These are phyloP conservation scores for Mormoops blainvillei DNA, from an alignment of 2,113 vertebrate species.

Conservation along the genomic window DNA sequence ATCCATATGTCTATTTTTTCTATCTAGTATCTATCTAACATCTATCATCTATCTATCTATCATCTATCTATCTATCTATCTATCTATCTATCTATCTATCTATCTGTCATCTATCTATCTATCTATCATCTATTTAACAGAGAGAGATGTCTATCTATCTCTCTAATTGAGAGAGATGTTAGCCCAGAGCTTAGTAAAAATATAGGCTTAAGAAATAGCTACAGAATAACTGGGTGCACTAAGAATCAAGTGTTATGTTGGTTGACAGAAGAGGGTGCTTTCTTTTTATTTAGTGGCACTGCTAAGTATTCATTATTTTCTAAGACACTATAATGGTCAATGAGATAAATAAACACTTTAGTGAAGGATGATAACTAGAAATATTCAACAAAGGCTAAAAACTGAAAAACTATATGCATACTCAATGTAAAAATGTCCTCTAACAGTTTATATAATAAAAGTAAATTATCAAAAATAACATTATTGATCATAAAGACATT, in stretches of 20 bases:
- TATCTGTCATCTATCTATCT: too few species aligned
- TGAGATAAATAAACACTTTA: background rate
- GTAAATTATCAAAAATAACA: background rate
- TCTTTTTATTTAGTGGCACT: background rate
- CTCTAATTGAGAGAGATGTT: background rate
- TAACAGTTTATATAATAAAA: background rate
- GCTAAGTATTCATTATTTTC: background rate
- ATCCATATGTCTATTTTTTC: background rate
- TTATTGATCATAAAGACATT: background rate
- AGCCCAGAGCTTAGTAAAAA: background rate
- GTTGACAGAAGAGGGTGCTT: background rate
- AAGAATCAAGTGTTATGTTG: background rate
- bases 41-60: background rate
- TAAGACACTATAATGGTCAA: background rate
- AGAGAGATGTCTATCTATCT: background rate
- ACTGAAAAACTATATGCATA: background rate
- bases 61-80: background rate
- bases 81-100: too few species aligned
- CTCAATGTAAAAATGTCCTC: background rate
- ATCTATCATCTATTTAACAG: too few species aligned
- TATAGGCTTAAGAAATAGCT: background rate
- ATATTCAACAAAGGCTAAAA: background rate
- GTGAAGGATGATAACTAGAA: background rate
- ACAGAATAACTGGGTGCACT: background rate
- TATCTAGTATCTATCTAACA: too few species aligned